Evolutionary conservation across 2,888 invertebrate species (phyloP).

Genomic region (Junonia oenone): DNA sequence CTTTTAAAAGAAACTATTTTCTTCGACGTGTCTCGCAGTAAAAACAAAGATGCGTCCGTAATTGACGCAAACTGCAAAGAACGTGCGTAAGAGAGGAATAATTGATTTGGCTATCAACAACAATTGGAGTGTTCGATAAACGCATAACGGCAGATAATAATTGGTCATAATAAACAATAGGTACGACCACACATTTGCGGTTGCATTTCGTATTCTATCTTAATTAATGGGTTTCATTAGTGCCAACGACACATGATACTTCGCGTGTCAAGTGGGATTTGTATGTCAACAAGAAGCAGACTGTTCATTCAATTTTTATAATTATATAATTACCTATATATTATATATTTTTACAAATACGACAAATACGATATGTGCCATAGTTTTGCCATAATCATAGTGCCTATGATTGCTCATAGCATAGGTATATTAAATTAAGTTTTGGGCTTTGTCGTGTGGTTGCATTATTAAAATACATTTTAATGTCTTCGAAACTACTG

Average conservation of each 20-base stretch:
- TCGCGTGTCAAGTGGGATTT: neutral
- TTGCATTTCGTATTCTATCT: neutral
- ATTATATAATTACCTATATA: neutral
- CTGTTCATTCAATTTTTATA: neutral
- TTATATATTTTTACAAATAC: neutral
- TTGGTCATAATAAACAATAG: constrained; percentile 15
- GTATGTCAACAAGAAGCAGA: neutral
- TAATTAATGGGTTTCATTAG: neutral
- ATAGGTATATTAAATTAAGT: too few relatives aligned
- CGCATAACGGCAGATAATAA: constrained; percentile 22
- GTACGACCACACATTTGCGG: constrained; percentile 4
- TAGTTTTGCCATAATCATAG: too few relatives aligned
- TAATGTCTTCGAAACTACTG: too few relatives aligned
- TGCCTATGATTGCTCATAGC: too few relatives aligned
- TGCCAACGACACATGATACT: neutral
- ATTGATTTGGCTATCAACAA: constrained; percentile 24
- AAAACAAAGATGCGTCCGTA: constrained; percentile 10
- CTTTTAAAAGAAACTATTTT: neutral
- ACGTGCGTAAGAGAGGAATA: constrained; percentile 10
- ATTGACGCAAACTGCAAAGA: constrained; percentile 6
- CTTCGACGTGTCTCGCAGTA: neutral
- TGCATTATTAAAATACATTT: too few relatives aligned
- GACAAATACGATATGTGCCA: too few relatives aligned
- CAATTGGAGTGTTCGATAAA: constrained; percentile 25
- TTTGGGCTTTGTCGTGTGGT: too few relatives aligned